Evolutionary conservation across 2,797 vertebrate species (phyloP).

Genomic region (Enteromius thamalakanensis): DNA sequence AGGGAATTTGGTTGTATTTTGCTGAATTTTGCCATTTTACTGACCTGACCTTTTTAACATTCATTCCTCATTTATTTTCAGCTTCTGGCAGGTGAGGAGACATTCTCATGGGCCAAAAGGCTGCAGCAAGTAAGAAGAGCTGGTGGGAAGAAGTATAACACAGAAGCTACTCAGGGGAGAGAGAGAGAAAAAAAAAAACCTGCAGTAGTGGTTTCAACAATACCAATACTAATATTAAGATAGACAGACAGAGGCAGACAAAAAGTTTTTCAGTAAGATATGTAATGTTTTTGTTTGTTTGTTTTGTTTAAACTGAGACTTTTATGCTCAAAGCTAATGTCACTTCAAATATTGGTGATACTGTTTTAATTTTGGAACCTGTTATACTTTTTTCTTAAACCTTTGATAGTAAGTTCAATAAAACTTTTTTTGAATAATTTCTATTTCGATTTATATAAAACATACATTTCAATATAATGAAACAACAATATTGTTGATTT

Average conservation of each 20-base stretch:
- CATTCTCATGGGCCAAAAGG: background rate
- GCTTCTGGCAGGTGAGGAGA: background rate
- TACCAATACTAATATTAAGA: background rate
- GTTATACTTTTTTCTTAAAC: too few species aligned
- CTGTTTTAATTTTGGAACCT: background rate
- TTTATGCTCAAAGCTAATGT: background rate
- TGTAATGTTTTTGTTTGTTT: background rate
- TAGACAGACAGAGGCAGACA: background rate
- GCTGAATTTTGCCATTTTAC: background rate
- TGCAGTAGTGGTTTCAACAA: background rate
- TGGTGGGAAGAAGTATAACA: background rate
- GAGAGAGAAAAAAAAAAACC: background rate
- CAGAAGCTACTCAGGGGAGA: background rate
- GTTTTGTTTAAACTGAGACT: background rate
- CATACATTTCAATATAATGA: too few species aligned
- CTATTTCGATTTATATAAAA: too few species aligned
- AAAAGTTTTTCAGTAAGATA: background rate
- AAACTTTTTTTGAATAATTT: too few species aligned
- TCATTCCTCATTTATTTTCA: background rate
- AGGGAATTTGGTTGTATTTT: background rate
- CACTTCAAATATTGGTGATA: background rate
- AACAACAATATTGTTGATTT: too few species aligned
- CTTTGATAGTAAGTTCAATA: too few species aligned
- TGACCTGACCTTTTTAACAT: slow-evolving; percentile 15
- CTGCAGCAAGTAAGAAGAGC: background rate